Conservation (phyloP, 1,140 invertebrate species). For the Aricia agestis region DNA sequence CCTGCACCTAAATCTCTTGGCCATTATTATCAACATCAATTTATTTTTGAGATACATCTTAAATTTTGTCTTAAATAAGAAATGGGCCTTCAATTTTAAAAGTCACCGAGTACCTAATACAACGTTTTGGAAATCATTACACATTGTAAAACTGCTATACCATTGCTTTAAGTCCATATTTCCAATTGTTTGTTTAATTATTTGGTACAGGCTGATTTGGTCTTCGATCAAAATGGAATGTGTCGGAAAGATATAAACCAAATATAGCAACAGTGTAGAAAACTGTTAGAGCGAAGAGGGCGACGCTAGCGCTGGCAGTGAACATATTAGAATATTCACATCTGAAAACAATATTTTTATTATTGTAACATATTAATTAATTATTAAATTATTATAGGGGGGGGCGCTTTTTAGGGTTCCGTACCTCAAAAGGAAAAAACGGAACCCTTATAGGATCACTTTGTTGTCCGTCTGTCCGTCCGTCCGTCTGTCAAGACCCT, state of each 20-base stretch:
- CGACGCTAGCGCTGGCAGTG: constrained; percentile 64
- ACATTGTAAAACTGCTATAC: background rate
- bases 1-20: background rate
- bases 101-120: no score
- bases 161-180: background rate
- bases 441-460: no score
- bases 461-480: no score
- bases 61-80: background rate
- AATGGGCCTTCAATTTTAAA: background rate
- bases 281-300: constrained; percentile 63
- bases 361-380: background rate
- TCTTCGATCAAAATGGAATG: constrained; percentile 62
- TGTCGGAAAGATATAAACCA: constrained; percentile 65
- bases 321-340: constrained; percentile 72
- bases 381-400: background rate
- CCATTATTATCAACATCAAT: background rate
- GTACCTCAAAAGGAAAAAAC: no score
- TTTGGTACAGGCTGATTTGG: constrained; percentile 41
- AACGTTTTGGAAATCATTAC: background rate
- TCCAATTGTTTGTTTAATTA: constrained; percentile 1
- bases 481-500: no score
- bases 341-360: constrained; percentile 34
- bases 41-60: background rate
- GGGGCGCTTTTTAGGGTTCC: no score
- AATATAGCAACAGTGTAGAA: constrained; percentile 70